Base-by-base conservation (phyloP, 37 sponge, comb jelly and placozoan species). In the Mnemiopsis leidyi region DNA sequence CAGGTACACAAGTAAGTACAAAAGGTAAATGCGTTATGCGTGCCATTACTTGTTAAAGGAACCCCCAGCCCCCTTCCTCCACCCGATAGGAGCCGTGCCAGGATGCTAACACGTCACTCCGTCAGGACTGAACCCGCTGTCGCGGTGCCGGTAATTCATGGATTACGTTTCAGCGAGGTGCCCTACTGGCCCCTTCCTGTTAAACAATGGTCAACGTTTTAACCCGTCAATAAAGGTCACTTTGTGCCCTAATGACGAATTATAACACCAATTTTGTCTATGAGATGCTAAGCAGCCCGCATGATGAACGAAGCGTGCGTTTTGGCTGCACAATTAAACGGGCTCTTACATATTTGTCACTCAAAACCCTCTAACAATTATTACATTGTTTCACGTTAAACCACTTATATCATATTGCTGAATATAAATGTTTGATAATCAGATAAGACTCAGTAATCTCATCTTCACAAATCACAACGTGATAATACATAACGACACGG, bases 1-100 rank as follows among this genome's bases (percentile, higher is more conserved):
- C 3, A 28, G 9, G 79, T 77, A 77, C 36, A 77, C 79, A 77
- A 77, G 32, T 77, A 31, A 77, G 79, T 77, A 77, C 79, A 77
- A 34, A 31, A 77, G 79, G 61, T 48, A 48, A 48, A 13, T 5
- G 9, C 61, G 61, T 48, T 13, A 48, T 48, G 13, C 13, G 61
- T 48, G 61, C 13, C 61, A 48, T 48, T 48, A 48, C 61, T 48
- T 48, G 61, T 48, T 48, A 48, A 13, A 13, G 13, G 13, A 48
- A 48, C 61, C 9, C 61, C 5, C 9, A 5, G 61, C 61, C 13
- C 61, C 61, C 61, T 48, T 18, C n/a, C n/a, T n/a, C n/a, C n/a
- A n/a, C n/a, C n/a, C n/a, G n/a, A n/a, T n/a, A n/a, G n/a, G n/a
- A n/a, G n/a, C n/a, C n/a, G n/a, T n/a, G n/a, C n/a, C 61, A 48